These are phyloP conservation scores for Platypus cylindrus DNA, from an alignment of 2,888 invertebrate genomes.

Conservation along the genomic window DNA sequence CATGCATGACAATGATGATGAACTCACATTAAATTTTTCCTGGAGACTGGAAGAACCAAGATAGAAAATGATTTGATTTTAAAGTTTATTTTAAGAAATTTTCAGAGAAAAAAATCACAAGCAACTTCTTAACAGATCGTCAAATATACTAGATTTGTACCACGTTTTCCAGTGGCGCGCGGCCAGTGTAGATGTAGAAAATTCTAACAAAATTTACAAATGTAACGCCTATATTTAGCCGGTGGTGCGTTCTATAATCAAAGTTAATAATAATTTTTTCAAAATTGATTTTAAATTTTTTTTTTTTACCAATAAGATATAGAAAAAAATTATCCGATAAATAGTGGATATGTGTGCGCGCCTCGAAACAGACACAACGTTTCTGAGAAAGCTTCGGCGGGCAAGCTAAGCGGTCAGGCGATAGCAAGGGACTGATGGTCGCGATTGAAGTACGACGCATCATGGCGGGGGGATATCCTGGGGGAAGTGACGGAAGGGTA, in stretches of 20 bases:
- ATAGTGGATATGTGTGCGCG: conserved; percentile 24
- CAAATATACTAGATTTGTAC: conserved; percentile 10
- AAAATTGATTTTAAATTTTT: too few species aligned
- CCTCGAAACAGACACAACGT: conserved; percentile 36
- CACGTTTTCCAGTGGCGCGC: conserved; percentile 11
- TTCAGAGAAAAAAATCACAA: too few species aligned
- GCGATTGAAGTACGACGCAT: conserved; percentile 30
- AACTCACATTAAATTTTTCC: too few species aligned
- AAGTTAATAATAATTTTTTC: too few species aligned
- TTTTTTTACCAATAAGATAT: too few species aligned
- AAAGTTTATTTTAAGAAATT: too few species aligned
- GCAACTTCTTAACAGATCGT: too few species aligned
- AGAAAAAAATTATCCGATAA: conserved; percentile 3
- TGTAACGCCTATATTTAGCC: too few species aligned
- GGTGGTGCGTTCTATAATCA: too few species aligned
- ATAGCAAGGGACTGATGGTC: conserved; percentile 37
- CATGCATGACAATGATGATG: too few species aligned
- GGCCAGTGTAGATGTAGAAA: conserved; percentile 10
- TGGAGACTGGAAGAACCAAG: too few species aligned
- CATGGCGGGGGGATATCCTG: conserved; percentile 16
- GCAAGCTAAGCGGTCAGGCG: conserved; percentile 39
- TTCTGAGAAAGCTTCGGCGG: conserved; percentile 35
- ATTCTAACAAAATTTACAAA: conserved; percentile 5
- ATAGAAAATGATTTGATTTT: too few species aligned
- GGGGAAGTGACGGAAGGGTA: conserved; percentile 18